Percentiles rank a stretch among this genome's conserved stretches.
Evolutionary conservation across 2,888 invertebrate species (phyloP).

Genomic region (Agrochola lychnidis): DNA sequence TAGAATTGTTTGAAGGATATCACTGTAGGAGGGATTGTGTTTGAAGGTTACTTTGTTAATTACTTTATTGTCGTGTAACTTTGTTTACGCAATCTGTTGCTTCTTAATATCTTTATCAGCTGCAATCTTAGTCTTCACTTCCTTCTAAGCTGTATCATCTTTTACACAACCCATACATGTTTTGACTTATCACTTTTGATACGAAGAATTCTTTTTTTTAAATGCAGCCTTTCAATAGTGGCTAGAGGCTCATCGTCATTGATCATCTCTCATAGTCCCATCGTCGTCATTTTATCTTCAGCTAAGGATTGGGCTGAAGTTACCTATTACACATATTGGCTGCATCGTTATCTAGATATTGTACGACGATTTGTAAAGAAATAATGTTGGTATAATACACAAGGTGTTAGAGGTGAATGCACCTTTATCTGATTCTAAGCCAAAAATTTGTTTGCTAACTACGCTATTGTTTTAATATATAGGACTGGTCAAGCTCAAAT

Average conservation of each 20-base stretch:
- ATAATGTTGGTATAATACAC: not conserved
- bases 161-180: not conserved
- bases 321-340: not conserved
- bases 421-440: constrained; percentile 30
- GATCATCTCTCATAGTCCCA: not conserved
- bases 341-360: constrained; percentile 3
- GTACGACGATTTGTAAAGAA: not conserved
- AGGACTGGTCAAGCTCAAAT: not conserved
- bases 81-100: not conserved
- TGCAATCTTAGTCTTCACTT: not conserved
- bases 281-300: not conserved
- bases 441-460: constrained; percentile 5
- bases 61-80: not conserved
- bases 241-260: not conserved
- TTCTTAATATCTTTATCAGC: not conserved
- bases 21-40: not conserved
- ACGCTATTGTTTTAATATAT: not conserved
- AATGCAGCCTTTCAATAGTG: not conserved
- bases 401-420: constrained; percentile 2
- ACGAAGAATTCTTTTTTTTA: not conserved
- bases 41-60: constrained; percentile 8
- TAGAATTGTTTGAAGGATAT: constrained; percentile 46
- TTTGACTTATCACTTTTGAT: not conserved
- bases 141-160: not conserved
- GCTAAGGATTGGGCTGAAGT: not conserved